Percentiles rank a stretch among this genome's conserved stretches.
phyloP scores from a whole-genome alignment of 2,888 invertebrate species.

The Ashinkailepas kermadecensis region DNA sequence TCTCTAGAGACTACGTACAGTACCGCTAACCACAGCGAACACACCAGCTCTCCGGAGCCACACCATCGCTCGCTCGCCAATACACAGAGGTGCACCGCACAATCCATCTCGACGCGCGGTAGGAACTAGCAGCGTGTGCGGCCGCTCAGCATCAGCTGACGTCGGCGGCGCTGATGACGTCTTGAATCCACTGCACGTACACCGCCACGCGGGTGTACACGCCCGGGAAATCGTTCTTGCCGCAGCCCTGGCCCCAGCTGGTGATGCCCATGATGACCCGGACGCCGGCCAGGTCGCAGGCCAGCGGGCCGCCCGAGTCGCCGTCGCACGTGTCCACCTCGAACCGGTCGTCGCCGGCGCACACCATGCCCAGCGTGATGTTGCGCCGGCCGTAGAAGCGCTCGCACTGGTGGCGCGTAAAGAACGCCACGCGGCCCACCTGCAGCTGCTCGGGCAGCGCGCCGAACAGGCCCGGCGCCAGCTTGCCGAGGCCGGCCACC shows the following conservation, averaged over 20 bases:
- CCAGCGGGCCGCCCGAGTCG: constrained; percentile 20
- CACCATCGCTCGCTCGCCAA: too few species aligned
- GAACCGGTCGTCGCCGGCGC: constrained; percentile 21
- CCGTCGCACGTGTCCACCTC: constrained; percentile 22
- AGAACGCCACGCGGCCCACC: constrained; percentile 2
- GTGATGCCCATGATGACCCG: constrained; percentile 6
- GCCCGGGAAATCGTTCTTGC: constrained; percentile 8
- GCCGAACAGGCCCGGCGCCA: constrained; percentile 23
- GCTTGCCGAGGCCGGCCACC: constrained; percentile 67
- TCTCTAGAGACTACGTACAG: too few species aligned
- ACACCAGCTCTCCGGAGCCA: too few species aligned
- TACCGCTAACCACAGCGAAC: too few species aligned
- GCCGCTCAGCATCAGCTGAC: background rate
- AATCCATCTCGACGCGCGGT: too few species aligned
- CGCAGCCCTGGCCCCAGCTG: constrained; percentile 22
- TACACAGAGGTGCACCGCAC: too few species aligned
- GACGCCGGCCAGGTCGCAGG: background rate
- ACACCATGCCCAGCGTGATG: constrained; percentile 21
- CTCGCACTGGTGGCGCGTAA: constrained; percentile 13
- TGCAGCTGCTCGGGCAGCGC: constrained; percentile 15
- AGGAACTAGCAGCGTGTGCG: too few species aligned
- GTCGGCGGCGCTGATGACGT: background rate
- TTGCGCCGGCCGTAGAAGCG: constrained; percentile 19
- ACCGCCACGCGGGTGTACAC: constrained; percentile 15
- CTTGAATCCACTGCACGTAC: constrained; percentile 6